phyloP scores from a whole-genome alignment of 2,888 invertebrate genomes.

The Tromatobia lineatoria region DNA sequence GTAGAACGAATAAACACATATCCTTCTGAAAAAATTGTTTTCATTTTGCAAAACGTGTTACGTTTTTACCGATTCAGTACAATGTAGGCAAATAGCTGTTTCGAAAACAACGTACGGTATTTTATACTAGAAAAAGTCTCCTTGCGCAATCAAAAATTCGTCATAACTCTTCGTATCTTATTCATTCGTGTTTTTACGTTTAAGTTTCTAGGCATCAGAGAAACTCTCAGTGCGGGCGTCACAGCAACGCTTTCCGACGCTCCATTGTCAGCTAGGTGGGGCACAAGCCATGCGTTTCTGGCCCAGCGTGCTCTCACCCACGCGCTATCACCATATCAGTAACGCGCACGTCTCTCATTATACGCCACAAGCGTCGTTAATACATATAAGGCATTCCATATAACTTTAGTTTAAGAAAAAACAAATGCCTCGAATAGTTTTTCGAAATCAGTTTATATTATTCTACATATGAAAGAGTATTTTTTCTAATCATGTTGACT shows the following conservation, averaged over 20 bases:
- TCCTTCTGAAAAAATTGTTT: too few relatives aligned
- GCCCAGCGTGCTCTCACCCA: constrained; percentile 49
- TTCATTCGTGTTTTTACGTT: neutral
- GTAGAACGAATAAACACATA: too few relatives aligned
- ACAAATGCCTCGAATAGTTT: too few relatives aligned
- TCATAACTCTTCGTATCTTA: neutral
- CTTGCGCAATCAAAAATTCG: constrained; percentile 7
- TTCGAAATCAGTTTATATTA: too few relatives aligned
- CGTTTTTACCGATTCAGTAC: neutral
- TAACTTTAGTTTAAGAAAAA: too few relatives aligned
- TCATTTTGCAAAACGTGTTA: neutral
- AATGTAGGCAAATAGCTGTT: neutral
- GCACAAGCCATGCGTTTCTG: constrained; percentile 43
- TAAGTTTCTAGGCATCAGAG: neutral
- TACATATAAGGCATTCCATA: too few relatives aligned
- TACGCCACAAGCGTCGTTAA: constrained; percentile 16
- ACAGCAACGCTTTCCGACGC: neutral
- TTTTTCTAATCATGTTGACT: too few relatives aligned
- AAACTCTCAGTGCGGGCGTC: constrained; percentile 1
- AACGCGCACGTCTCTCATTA: constrained; percentile 50
- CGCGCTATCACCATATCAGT: constrained; percentile 59
- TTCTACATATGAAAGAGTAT: too few relatives aligned
- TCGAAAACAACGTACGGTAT: neutral
- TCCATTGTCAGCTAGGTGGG: constrained; percentile 23
- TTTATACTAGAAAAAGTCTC: neutral